Conservation (phyloP, 2,113 vertebrate genomes). For the Pedetes capensis region DNA sequence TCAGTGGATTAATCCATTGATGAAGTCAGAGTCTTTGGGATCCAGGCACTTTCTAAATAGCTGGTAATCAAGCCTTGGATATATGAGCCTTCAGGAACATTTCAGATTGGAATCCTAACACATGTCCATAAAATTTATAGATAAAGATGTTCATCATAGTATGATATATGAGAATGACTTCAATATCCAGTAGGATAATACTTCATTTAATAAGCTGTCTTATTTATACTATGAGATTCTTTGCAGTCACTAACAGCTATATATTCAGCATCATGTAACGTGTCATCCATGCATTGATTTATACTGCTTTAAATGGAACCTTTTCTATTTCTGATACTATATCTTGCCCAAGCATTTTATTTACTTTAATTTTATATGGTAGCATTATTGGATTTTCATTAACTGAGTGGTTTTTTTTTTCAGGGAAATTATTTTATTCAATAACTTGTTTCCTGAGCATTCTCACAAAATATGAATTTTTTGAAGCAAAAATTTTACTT, state of each 20-base stretch:
- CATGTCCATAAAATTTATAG: neutral
- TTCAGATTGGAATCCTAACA: too few relatives aligned
- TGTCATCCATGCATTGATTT: neutral
- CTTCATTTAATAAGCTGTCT: neutral
- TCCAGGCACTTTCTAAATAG: too few relatives aligned
- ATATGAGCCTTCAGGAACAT: too few relatives aligned
- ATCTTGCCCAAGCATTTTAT: slow-evolving; percentile 15
- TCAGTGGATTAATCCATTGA: too few relatives aligned
- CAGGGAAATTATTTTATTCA: neutral
- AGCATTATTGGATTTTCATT: neutral
- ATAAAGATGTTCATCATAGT: neutral
- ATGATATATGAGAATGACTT: neutral
- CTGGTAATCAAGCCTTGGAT: too few relatives aligned
- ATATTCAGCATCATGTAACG: neutral
- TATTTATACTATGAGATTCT: neutral
- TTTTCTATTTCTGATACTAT: neutral
- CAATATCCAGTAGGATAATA: neutral
- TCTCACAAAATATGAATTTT: neutral
- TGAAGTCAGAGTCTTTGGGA: too few relatives aligned
- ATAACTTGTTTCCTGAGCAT: neutral
- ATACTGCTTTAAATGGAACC: neutral
- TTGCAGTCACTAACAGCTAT: neutral
- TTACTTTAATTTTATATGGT: neutral
- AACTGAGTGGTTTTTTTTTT: neutral
- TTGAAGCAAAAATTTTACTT: neutral